Evolutionary conservation across 1,140 invertebrate species (phyloP), one percentile per base, ranked within the genome.

Genomic region (Araneus ventricosus): DNA sequence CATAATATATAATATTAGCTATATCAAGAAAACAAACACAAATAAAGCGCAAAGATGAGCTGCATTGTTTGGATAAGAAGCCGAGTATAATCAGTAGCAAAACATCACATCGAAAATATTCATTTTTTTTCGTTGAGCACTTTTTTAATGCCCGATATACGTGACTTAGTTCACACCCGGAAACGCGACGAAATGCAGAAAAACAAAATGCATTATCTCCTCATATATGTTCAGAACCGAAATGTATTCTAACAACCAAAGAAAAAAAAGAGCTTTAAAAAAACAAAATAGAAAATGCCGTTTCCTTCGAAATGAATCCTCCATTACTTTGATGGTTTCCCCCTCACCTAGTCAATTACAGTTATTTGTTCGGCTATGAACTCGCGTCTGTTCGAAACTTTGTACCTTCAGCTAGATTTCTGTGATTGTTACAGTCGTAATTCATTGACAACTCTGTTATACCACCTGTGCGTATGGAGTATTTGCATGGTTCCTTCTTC

Each of bases 331-430:
- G n/a, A 52, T 30, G 34, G 34, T 34, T 70, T 88, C 37, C n/a
- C 39, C 39, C 37, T 39, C 39, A 27, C 30, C n/a, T 17, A 30
- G 63, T 41, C 87, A 88, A 88, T 75, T 88, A 52, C 57, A 63
- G 57, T 75, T 88, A 70, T 75, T 67, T 70, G 63, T 70, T 84
- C 41, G 45, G 22, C 70, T 70, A 37, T 41, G 87, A 75, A 63
- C 37, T 63, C 37, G 52, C 22, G 63, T 59, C 7, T 84, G 41
- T 52, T 84, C 6, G 45, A 34, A 30, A 84, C n/a, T 8, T 52
- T 52, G 8, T 84, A 30, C 8, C 45, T 10, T 52, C 27, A 67
- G 7, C 24, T 27, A 67, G 10, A n/a, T n/a, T 67, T 8, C 63
- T 67, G 0, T 27, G n/a, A 67, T 30, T 67, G 8, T 27, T 27